Evolutionary conservation across 2,797 vertebrate genomes (phyloP).

Genomic region (Chaetodon trifasciatus): DNA sequence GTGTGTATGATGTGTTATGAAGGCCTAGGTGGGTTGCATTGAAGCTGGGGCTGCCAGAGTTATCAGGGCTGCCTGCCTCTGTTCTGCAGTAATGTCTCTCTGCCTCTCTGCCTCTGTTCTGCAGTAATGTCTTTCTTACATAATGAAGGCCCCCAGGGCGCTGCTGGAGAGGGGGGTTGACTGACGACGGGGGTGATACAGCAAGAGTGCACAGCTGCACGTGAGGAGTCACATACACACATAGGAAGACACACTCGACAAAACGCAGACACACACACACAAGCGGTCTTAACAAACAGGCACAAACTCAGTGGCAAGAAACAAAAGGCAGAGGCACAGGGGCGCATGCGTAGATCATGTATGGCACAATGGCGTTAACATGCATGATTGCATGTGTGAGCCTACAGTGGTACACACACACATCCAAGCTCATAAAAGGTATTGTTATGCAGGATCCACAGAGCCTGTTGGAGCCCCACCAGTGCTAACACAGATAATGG

Average conservation of each 20-base stretch:
- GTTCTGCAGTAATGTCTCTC: constrained; percentile 71
- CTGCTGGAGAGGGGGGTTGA: constrained; percentile 74
- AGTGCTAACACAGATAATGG: constrained; percentile 91
- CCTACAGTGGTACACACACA: constrained; percentile 39
- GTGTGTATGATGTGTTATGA: constrained; percentile 17
- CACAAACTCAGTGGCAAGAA: constrained; percentile 59
- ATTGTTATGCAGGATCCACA: constrained; percentile 86
- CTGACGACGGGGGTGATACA: constrained; percentile 77
- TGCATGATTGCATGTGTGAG: constrained; percentile 54
- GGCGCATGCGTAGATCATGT: constrained; percentile 60
- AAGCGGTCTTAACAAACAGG: constrained; percentile 46
- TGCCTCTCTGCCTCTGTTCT: constrained; percentile 72
- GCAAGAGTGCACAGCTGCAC: constrained; percentile 79
- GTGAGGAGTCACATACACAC: constrained; percentile 64
- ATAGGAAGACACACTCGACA: constrained; percentile 37
- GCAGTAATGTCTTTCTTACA: constrained; percentile 84
- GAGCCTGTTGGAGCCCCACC: constrained; percentile 86
- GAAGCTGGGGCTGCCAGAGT: constrained; percentile 68
- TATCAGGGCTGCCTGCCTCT: constrained; percentile 73
- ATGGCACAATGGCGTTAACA: constrained; percentile 65
- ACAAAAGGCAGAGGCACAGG: constrained; percentile 53
- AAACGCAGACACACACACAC: constrained; percentile 29
- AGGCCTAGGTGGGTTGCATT: constrained; percentile 50
- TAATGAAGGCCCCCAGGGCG: constrained; percentile 82
- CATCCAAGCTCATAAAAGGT: constrained; percentile 73